Evolutionary conservation across 1,140 invertebrate genomes (phyloP), one percentile per base, ranked within the genome.

Genomic region (Ceratina calcarata): DNA sequence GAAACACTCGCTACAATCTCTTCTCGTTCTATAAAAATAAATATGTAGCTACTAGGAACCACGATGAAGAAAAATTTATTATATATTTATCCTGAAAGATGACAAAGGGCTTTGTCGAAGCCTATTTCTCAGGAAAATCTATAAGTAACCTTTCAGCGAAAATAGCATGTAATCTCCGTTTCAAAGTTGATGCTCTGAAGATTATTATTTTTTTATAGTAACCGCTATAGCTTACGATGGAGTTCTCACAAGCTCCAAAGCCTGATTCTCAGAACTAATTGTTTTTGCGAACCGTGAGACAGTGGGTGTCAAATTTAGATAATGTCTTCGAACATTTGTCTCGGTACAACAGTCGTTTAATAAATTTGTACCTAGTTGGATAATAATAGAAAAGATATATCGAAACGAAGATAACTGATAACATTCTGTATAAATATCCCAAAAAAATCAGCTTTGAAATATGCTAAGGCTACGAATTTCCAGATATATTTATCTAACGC

Each of bases 181-280:
- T 6, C 37, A 45, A 45, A 45, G 37, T 45, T 45, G 37, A 3
- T 45, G 8, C 37, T 10, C 37, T 45, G 37, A 7, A 45, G 37
- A 45, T 45, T 45, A 45, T 45, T 45, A 45, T 45, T 45, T 45
- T 45, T 45, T 45, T 45, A 45, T 45, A 45, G 55, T 57, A n/a
- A 18, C 16, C 55, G 15, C 55, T 53, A 45, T 20, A 37, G 7
- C 24, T 51, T 15, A 24, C 55, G 27, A 24, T 16, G 22, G 58
- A 60, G 49, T 24, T 51, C 16, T 57, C 13, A 13, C 18, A 32
- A 65, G 69, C 65, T 74, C 51, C 71, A 74, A 79, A 60, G 78
- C 10, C 53, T 51, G n/a, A 12, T 74, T 66, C 78, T 51, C 55
- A n/a, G 70, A 74, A 74, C 71, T 73, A 58, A 79, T 73, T 73